Base-by-base conservation (phyloP, 1,140 invertebrate species). In the Pinna nobilis region DNA sequence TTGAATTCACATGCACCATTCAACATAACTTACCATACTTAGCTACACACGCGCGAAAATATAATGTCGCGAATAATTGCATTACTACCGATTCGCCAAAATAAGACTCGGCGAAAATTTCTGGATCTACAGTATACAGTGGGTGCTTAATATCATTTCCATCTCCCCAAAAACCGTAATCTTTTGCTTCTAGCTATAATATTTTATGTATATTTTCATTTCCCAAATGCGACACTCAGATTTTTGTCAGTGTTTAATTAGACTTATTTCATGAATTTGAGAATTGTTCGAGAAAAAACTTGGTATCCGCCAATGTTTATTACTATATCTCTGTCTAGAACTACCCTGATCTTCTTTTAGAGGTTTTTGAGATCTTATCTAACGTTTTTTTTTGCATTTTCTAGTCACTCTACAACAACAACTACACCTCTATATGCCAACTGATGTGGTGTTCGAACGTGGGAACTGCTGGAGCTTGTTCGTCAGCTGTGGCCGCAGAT, bases 371-470 rank as follows among this genome's bases (percentile, higher is more conserved):
- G 2, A 11, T 30, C 9, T 23, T 57, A 74, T 39, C 39, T 33
- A 20, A n/a, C 39, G 35, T 4, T 57, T 3, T 20, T 20, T 30
- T 35, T 60, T 63, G 13, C 39, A 30, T n/a, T 39, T 64, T 71
- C 25, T 61, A 84, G 82, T 78, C 71, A 20, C 51, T 70, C 1
- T 76, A 74, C 28, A 71, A 70, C n/a, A 72, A 78, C 9, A 37
- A 74, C 41, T 76, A 74, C n/a, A 47, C 37, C 3, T 70, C 69
- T 20, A 67, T 85, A 28, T 85, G 84, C 70, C 71, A 49, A 1
- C 23, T 51, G 3, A 76, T 85, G 78, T 85, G 70, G 61, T 85
- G 84, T 63, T 68, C 61, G 25, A 64, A 82, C 47, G 75, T 78
- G 1, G 57, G 59, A 23, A 73, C 74, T 11, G 66, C 37, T 20